Evolutionary conservation across 2,888 invertebrate genomes (phyloP).

Genomic region (Abscondita cerata): DNA sequence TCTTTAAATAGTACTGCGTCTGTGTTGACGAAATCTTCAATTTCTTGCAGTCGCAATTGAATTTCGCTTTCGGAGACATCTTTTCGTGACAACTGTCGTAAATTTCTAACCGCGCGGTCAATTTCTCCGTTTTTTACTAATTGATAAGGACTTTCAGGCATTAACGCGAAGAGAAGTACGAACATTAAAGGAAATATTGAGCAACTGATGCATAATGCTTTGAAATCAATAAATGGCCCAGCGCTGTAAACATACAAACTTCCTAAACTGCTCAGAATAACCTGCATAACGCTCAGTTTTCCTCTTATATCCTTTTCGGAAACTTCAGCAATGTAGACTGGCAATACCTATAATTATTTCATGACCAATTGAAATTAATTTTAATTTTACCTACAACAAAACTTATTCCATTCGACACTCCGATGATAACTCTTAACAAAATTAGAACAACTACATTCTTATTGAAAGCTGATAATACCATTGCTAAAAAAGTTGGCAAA

Average conservation of each 20-base stretch:
- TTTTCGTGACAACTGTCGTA: constrained; percentile 49
- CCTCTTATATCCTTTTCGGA: constrained; percentile 63
- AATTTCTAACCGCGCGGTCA: constrained; percentile 48
- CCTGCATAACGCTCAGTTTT: constrained; percentile 50
- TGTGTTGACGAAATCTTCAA: constrained; percentile 50
- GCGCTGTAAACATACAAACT: constrained; percentile 54
- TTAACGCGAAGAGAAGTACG: constrained; percentile 52
- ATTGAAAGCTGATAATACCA: too few relatives aligned
- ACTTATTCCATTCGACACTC: constrained; percentile 45
- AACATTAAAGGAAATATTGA: constrained; percentile 52
- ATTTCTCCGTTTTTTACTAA: constrained; percentile 54
- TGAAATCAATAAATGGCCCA: constrained; percentile 55
- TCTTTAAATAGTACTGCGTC: constrained; percentile 11
- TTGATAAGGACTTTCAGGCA: constrained; percentile 60
- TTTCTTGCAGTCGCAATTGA: constrained; percentile 38
- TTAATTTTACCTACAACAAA: constrained; percentile 62
- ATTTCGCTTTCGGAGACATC: constrained; percentile 52
- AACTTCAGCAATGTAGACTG: constrained; percentile 64
- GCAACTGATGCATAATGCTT: constrained; percentile 50
- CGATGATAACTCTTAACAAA: too few relatives aligned
- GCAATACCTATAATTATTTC: constrained; percentile 55
- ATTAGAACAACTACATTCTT: too few relatives aligned
- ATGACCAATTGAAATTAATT: too few relatives aligned
- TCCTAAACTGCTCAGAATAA: constrained; percentile 54
- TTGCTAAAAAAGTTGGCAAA: too few relatives aligned